Conservation (phyloP, 2,113 vertebrate genomes). For the Seriola dumerili region DNA sequence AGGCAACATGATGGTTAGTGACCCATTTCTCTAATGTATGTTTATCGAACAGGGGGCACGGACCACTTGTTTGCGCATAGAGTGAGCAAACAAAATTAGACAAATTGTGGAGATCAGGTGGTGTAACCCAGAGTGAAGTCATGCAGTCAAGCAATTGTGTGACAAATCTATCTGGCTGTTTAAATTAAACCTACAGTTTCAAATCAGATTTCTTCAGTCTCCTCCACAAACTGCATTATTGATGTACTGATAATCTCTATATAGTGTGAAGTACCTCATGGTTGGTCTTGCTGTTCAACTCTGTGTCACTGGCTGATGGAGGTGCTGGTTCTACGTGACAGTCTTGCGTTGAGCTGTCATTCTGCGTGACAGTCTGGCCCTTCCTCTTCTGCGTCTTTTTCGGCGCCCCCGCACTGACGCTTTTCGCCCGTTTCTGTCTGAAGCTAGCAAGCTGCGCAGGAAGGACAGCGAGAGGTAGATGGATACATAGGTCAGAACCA, state of each 20-base stretch:
- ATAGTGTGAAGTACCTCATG: constrained; percentile 68
- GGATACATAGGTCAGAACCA: constrained; percentile 82
- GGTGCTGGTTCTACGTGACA: constrained; percentile 61
- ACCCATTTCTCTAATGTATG: constrained; percentile 80
- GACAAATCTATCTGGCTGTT: neutral
- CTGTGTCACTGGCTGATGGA: constrained; percentile 10
- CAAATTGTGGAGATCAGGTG: constrained; percentile 13
- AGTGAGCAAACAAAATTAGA: constrained; percentile 37
- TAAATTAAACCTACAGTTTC: neutral
- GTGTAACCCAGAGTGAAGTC: neutral
- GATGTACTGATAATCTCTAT: neutral
- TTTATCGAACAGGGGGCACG: constrained; percentile 46
- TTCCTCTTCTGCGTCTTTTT: constrained; percentile 88
- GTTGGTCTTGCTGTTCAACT: constrained; percentile 42
- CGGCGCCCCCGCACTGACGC: constrained; percentile 74
- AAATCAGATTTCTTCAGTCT: neutral
- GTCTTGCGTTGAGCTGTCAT: constrained; percentile 76
- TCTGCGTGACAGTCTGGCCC: constrained; percentile 77
- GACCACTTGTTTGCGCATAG: constrained; percentile 52
- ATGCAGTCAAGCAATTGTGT: neutral
- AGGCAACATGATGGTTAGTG: constrained; percentile 77
- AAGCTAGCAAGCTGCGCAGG: constrained; percentile 85
- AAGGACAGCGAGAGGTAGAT: constrained; percentile 84
- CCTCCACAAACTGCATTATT: neutral
- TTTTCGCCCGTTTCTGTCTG: constrained; percentile 84